phyloP scores from a whole-genome alignment of 2,888 invertebrate genomes.

The Spilosoma lubricipeda region DNA sequence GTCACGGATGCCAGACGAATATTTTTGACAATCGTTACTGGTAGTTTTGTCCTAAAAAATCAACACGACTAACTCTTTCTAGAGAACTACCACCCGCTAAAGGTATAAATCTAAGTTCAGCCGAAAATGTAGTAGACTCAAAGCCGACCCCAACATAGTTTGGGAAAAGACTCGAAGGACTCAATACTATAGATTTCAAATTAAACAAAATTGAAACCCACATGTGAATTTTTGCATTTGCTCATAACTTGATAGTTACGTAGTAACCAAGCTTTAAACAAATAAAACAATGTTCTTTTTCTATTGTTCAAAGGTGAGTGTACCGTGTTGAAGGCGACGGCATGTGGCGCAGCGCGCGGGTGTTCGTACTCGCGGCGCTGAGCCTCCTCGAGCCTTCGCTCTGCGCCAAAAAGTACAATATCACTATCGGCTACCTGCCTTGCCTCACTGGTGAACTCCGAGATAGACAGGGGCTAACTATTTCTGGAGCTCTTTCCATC shows the following conservation, averaged over 20 bases:
- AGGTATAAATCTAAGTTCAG: no score
- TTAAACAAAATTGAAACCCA: background rate
- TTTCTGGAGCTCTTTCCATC: conserved; percentile 96
- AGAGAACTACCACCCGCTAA: no score
- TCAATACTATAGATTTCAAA: no score
- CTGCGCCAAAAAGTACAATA: conserved; percentile 81
- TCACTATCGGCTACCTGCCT: conserved; percentile 95
- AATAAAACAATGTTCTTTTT: conserved; percentile 10
- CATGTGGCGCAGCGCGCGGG: conserved; percentile 89
- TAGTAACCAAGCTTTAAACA: background rate
- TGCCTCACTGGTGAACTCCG: conserved; percentile 92
- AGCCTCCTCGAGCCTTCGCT: conserved; percentile 84
- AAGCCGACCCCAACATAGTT: no score
- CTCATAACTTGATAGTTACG: background rate
- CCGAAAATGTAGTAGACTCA: no score
- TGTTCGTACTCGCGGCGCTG: conserved; percentile 89
- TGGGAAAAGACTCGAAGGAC: no score
- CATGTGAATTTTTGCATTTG: background rate
- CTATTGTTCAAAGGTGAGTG: conserved; percentile 62
- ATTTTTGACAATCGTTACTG: no score
- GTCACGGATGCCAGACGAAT: no score
- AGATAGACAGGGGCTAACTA: conserved; percentile 93
- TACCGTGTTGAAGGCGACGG: conserved; percentile 84
- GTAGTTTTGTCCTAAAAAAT: no score
- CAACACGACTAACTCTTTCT: no score